Evolutionary conservation across 1,140 invertebrate species (phyloP), one percentile per base, ranked within the genome.

Genomic region (Arctopsyche grandis): DNA sequence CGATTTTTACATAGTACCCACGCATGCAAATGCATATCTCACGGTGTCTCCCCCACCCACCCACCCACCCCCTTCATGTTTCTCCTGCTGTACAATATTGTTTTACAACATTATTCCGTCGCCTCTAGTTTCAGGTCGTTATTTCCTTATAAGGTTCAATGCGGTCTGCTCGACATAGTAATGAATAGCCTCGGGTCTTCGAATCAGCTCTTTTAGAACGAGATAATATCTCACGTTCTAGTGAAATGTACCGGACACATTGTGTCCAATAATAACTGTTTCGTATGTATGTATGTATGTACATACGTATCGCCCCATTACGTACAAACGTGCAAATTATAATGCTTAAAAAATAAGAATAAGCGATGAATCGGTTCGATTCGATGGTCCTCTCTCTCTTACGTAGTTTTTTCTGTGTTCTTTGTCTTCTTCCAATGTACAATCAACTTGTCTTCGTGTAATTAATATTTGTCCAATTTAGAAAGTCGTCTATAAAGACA

Each of bases 91-190:
- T 9, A 74, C 71, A 56, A 52, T 74, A 74, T 74, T 74, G 71
- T 74, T 74, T 74, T 74, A 74, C 71, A 74, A 74, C 71, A 74
- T 74, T 74, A 74, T 74, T 56, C 71, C 43, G 52, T 46, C 48
- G 71, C 43, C 71, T 74, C 71, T 74, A 74, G 71, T 74, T 74
- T 74, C 48, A 46, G 12, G 71, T 56, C 48, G 71, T 74, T 74
- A 74, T 74, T 74, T 74, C 71, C 71, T 74, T 74, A 52, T 74
- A 74, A 52, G 46, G 71, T n/a, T 29, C 10, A 26, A 66, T 19
- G 16, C 71, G 21, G 48, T 46, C 21, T 46, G 10, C 12, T 71
- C 44, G 43, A 48, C 71, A 56, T 24, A 48, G 46, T 74, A 74
- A 74, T 74, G 71, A 74, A 56, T 74, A 19, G 71, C 71, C 71